Base-by-base conservation (phyloP, 1,140 invertebrate species). In the Battus philenor region DNA sequence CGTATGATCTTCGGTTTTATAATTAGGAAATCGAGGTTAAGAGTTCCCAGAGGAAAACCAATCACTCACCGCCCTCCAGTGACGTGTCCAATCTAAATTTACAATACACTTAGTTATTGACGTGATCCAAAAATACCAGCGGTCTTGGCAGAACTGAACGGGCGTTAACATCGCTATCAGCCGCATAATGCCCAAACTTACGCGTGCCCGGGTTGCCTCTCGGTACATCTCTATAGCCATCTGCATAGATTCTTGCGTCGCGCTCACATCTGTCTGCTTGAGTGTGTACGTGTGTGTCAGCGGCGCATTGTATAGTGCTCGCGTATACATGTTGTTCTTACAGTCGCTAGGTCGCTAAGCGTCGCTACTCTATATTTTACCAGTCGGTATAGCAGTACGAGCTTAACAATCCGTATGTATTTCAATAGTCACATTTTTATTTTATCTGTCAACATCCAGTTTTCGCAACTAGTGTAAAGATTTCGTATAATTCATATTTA, bases 71-170 rank as follows among this genome's bases (percentile, higher is more conserved):
- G 33, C 15, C 10, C 33, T 36, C 33, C 33, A 17, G 16, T 55
- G 54, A 61, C 47, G 59, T 57, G 54, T 45, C 50, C 27, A 24
- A 22, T 47, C 59, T 68, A 77, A 70, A 77, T 68, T 72, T 77
- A 77, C 70, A 59, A 65, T 67, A 73, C 69, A 76, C 75, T 77
- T 76, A 78, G 61, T 80, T 82, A 82, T 82, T 82, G 78, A 82
- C 78, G 79, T 68, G 76, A 75, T 80, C 78, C 76, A 78, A 80
- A 82, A 82, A 82, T 82, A 82, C 57, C 53, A 44, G 44, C 54
- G 62, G 63, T 61, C 65, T 68, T 68, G 64, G 68, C 73, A 70
- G 74, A 77, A 74, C 70, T 63, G 62, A 64, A 66, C 72, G 69
- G 69, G 59, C 68, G 68, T 74, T 77, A 74, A 77, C 73, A 74